phyloP scores from a whole-genome alignment of 1,140 invertebrate genomes.

The Diplogasteroides magnus region DNA sequence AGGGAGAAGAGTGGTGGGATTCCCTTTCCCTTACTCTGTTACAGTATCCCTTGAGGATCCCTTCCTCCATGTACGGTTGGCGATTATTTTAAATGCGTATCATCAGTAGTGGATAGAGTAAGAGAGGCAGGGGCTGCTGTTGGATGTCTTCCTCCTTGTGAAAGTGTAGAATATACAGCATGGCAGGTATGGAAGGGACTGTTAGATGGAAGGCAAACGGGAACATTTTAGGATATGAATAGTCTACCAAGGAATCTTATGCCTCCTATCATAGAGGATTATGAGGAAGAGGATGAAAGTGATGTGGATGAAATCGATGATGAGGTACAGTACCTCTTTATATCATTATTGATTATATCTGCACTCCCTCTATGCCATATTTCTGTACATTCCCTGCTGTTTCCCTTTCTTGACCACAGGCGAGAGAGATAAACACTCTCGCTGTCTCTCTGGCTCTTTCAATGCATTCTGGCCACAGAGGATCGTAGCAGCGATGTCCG shows the following conservation, averaged over 20 bases:
- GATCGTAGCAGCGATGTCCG: background rate
- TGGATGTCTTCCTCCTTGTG: constrained; percentile 37
- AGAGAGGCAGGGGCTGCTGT: constrained; percentile 16
- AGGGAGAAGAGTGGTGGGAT: background rate
- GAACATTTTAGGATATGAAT: constrained; percentile 42
- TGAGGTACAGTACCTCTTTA: constrained; percentile 4
- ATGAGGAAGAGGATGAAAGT: constrained; percentile 41
- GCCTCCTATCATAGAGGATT: constrained; percentile 45
- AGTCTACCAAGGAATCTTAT: constrained; percentile 45
- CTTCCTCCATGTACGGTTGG: constrained; percentile 44
- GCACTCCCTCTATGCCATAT: background rate
- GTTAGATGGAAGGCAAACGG: background rate
- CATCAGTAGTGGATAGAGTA: constrained; percentile 26
- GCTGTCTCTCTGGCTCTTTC: background rate
- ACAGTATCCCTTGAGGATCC: constrained; percentile 17
- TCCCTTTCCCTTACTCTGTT: constrained; percentile 7
- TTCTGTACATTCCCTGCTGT: background rate
- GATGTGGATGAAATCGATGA: constrained; percentile 44
- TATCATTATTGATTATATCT: background rate
- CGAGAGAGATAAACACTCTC: too few species aligned
- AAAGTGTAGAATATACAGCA: constrained; percentile 51
- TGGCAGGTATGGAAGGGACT: constrained; percentile 38
- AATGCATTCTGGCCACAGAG: background rate
- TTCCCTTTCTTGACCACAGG: background rate
- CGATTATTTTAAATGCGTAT: constrained; percentile 50